A percentile compares a stretch with the other conserved stretches of the same genome.
These are phyloP conservation scores for Sesamia inferens DNA, from an alignment of 2,888 invertebrate genomes.

Conservation along the genomic window DNA sequence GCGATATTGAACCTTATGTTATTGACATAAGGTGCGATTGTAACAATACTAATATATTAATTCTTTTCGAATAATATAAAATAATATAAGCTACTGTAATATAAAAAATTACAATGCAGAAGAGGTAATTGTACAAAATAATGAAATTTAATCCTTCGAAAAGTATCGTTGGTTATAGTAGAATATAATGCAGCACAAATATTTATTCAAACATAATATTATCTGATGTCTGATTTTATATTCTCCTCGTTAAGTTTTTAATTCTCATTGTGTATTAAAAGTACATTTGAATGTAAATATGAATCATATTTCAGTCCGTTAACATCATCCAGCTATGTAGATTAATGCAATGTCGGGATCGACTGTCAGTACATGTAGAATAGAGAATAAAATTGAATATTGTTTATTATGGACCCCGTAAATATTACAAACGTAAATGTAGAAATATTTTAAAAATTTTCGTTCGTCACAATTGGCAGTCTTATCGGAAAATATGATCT, in stretches of 20 bases:
- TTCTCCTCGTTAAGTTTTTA: conserved; percentile 19
- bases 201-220: conserved; percentile 23
- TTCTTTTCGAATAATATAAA: neutral
- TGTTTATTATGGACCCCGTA: neutral
- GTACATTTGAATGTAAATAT: conserved; percentile 32
- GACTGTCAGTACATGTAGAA: neutral
- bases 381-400: no score
- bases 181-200: conserved; percentile 17
- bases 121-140: conserved; percentile 2
- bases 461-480: neutral
- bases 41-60: neutral
- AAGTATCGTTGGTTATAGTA: conserved; percentile 5
- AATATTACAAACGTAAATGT: conserved; percentile 1
- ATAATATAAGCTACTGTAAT: neutral
- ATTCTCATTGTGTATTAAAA: conserved; percentile 7
- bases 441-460: no score
- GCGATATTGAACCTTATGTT: no score
- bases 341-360: neutral
- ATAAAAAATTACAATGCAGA: neutral
- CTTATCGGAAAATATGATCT: neutral
- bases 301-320: neutral
- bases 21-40: no score
- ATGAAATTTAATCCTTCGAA: conserved; percentile 22
- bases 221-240: conserved; percentile 29
- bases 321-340: neutral